These are phyloP conservation scores for Vultur gryphus DNA, from an alignment of 2,797 vertebrate species.

Conservation along the genomic window DNA sequence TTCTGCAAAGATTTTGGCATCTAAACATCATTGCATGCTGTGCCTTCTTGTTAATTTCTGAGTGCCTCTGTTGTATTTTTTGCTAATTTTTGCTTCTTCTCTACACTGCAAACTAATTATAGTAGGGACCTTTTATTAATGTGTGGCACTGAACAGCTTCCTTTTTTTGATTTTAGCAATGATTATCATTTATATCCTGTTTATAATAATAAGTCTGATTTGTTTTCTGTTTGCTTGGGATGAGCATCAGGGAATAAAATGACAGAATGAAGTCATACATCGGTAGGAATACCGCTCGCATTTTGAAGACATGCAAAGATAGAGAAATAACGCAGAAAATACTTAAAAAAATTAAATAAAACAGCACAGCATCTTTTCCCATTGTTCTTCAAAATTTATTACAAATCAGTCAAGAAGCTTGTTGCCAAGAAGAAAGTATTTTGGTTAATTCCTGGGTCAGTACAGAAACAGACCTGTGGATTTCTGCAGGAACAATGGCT, in stretches of 20 bases:
- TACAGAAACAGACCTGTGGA: background rate
- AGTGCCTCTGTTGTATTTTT: background rate
- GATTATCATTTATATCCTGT: background rate
- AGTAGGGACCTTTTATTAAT: background rate
- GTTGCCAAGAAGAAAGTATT: background rate
- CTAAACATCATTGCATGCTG: background rate
- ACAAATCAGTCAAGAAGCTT: background rate
- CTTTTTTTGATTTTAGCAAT: background rate
- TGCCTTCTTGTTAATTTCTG: background rate
- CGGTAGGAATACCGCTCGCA: background rate
- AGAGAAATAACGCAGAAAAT: background rate
- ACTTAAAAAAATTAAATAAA: background rate
- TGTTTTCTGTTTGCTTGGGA: background rate
- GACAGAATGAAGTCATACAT: background rate
- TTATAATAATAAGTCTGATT: background rate
- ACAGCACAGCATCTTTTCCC: background rate
- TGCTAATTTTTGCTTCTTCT: background rate
- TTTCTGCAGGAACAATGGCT: background rate
- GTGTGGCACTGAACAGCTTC: background rate
- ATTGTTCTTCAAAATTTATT: background rate
- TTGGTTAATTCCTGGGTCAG: background rate
- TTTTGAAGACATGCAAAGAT: background rate
- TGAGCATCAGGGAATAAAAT: background rate
- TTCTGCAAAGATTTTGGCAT: background rate
- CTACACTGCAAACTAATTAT: background rate